These are phyloP conservation scores for Mormyrops boulengeri DNA, from an alignment of 2,797 vertebrate species.

Conservation along the genomic window DNA sequence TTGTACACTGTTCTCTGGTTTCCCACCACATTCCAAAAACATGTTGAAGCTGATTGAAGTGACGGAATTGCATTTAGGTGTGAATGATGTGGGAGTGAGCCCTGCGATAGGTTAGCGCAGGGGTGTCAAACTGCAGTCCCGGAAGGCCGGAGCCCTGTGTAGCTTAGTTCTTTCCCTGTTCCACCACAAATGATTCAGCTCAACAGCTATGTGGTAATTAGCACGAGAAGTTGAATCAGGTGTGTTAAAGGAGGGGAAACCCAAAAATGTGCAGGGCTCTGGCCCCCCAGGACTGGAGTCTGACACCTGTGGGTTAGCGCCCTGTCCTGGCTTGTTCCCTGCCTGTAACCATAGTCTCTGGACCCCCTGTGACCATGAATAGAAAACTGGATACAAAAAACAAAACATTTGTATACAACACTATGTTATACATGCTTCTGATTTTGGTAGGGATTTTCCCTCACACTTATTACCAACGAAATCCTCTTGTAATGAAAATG, in stretches of 20 bases:
- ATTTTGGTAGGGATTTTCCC: neutral
- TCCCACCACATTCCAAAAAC: neutral
- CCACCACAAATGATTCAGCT: too few species aligned
- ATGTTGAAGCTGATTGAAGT: neutral
- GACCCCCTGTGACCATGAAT: neutral
- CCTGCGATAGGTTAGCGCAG: too few species aligned
- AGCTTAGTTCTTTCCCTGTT: too few species aligned
- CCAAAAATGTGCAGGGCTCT: too few species aligned
- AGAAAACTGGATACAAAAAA: neutral
- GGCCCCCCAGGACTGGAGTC: too few species aligned
- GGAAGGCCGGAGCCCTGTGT: too few species aligned
- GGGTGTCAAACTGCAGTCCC: too few species aligned
- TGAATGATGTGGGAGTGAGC: neutral
- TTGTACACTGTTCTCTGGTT: neutral
- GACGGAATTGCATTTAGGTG: neutral
- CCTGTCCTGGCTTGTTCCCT: neutral
- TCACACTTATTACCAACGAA: neutral
- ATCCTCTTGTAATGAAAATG: neutral
- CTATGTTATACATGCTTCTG: neutral
- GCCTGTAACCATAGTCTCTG: neutral
- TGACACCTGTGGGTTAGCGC: neutral
- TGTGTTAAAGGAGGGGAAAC: too few species aligned
- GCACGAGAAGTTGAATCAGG: too few species aligned
- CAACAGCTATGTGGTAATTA: too few species aligned
- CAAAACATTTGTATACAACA: neutral